Evolutionary conservation across 2,113 vertebrate species (phyloP).

Genomic region (Motacilla tschutschensis): DNA sequence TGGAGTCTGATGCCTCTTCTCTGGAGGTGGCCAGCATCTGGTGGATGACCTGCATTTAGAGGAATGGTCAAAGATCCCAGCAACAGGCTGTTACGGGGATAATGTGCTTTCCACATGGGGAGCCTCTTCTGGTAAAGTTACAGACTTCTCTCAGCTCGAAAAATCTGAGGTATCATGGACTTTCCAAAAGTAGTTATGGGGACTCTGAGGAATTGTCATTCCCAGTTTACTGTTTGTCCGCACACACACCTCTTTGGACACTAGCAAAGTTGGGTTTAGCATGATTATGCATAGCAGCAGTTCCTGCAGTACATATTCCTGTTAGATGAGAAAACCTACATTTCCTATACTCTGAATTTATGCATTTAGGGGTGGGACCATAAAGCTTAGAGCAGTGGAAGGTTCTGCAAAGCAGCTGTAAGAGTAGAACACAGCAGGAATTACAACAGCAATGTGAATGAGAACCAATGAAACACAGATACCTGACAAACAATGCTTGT

Average conservation of each 20-base stretch:
- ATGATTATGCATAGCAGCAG: not conserved
- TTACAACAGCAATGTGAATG: not conserved
- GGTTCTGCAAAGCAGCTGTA: not conserved
- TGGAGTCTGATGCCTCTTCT: not conserved
- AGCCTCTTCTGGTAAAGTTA: not conserved
- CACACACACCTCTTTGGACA: not conserved
- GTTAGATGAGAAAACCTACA: not conserved
- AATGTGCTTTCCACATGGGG: not conserved
- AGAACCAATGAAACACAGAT: not conserved
- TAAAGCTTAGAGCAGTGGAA: not conserved
- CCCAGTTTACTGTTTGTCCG: not conserved
- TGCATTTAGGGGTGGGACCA: not conserved
- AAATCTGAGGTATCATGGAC: not conserved
- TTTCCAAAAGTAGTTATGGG: not conserved
- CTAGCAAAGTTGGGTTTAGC: not conserved
- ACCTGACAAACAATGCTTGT: not conserved
- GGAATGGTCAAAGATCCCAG: not conserved
- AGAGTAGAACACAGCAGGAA: not conserved
- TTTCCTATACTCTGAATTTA: not conserved
- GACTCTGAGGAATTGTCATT: not conserved
- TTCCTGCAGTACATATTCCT: not conserved
- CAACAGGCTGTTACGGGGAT: not conserved
- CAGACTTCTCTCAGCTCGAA: not conserved
- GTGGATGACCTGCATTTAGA: not conserved
- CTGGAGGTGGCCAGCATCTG: not conserved